Evolutionary conservation across 2,888 invertebrate genomes (phyloP).

Genomic region (Fabriciana adippe): DNA sequence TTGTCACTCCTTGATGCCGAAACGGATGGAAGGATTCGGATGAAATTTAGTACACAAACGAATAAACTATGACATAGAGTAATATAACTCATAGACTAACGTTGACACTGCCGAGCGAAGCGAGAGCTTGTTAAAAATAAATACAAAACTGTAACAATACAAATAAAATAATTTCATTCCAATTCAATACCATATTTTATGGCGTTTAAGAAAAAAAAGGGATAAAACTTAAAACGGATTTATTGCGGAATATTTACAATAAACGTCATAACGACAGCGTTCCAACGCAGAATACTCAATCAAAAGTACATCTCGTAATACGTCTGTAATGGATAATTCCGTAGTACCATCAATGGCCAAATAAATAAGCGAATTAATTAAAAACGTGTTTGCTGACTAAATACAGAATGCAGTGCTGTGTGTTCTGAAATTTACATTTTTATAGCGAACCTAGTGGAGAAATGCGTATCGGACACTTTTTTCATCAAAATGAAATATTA

Average conservation of each 20-base stretch:
- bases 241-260: background rate
- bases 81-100: too few species aligned
- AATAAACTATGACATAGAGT: too few species aligned
- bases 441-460: slow-evolving; percentile 47
- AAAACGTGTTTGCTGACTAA: slow-evolving; percentile 69
- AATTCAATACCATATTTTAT: too few species aligned
- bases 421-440: slow-evolving; percentile 51
- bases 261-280: background rate
- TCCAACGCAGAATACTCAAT: slow-evolving; percentile 31
- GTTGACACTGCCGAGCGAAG: too few species aligned
- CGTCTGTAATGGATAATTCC: slow-evolving; percentile 40
- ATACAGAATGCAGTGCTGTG: slow-evolving; percentile 52
- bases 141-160: too few species aligned
- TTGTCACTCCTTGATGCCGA: too few species aligned
- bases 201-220: too few species aligned
- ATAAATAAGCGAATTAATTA: slow-evolving; percentile 73
- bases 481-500: slow-evolving; percentile 34
- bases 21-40: too few species aligned
- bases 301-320: slow-evolving; percentile 32
- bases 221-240: slow-evolving; percentile 2
- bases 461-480: slow-evolving; percentile 45
- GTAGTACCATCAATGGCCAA: slow-evolving; percentile 46
- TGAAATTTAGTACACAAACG: too few species aligned
- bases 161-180: too few species aligned
- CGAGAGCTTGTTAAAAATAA: too few species aligned